A percentile compares a stretch with the other conserved stretches of the same genome.
phyloP scores from a whole-genome alignment of 2,888 invertebrate genomes.

The Theretra japonica region DNA sequence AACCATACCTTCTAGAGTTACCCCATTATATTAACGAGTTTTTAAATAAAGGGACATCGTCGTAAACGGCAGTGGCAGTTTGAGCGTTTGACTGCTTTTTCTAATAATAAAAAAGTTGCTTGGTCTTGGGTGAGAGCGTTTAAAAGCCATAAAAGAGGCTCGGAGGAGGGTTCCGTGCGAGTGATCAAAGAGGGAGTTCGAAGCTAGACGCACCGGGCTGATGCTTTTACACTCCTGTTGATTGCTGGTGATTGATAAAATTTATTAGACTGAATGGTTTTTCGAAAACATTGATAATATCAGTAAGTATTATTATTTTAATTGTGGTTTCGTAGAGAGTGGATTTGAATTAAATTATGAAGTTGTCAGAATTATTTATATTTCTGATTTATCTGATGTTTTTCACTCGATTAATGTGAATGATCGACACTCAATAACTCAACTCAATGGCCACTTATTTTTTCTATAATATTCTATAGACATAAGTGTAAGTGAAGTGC shows the following conservation, averaged over 20 bases:
- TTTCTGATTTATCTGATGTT: too few species aligned
- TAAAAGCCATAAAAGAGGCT: constrained; percentile 53
- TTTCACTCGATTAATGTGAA: too few species aligned
- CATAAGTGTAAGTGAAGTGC: too few species aligned
- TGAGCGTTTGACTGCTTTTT: constrained; percentile 41
- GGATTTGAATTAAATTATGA: too few species aligned
- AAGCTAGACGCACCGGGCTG: background rate
- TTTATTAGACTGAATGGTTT: background rate
- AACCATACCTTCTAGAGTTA: constrained; percentile 12
- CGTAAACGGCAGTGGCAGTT: constrained; percentile 35
- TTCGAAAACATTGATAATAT: background rate
- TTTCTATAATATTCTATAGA: too few species aligned
- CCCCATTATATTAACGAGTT: constrained; percentile 35
- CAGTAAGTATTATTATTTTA: too few species aligned
- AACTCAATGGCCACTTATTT: too few species aligned
- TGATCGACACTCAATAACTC: too few species aligned
- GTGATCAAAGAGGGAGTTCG: constrained; percentile 54
- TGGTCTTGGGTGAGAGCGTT: constrained; percentile 46
- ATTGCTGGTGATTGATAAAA: background rate
- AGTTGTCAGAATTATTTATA: too few species aligned
- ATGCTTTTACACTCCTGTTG: background rate
- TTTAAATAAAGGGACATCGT: constrained; percentile 36
- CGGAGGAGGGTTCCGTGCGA: constrained; percentile 51
- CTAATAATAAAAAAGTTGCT: constrained; percentile 41
- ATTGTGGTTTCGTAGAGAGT: background rate